Evolutionary conservation across 2,797 vertebrate species (phyloP).

Genomic region (Pipistrellus pygmaeus): DNA sequence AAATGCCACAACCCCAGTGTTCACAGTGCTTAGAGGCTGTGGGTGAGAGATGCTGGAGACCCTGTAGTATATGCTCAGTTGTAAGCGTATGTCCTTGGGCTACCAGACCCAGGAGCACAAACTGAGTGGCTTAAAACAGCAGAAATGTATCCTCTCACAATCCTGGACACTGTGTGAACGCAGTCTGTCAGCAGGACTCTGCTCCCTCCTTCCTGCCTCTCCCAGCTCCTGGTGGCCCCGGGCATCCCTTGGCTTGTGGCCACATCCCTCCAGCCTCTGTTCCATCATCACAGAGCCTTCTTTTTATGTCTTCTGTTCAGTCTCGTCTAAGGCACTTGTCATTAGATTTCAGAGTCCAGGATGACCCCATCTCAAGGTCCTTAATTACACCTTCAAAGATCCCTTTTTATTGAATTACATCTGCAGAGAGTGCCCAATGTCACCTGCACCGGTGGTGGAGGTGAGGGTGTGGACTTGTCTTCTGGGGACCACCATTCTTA

Average conservation of each 20-base stretch:
- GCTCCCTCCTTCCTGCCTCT: neutral
- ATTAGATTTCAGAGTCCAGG: neutral
- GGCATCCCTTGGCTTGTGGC: neutral
- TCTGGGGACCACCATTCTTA: neutral
- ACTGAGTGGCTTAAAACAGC: neutral
- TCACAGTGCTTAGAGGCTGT: neutral
- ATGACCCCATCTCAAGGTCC: neutral
- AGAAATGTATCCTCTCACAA: too few relatives aligned
- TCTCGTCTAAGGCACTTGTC: neutral
- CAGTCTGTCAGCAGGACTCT: too few relatives aligned
- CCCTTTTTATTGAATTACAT: neutral
- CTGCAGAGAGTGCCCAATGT: neutral
- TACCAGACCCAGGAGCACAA: neutral
- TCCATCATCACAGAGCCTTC: neutral
- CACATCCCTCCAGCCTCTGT: neutral
- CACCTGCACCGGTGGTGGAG: neutral
- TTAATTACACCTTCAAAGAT: neutral
- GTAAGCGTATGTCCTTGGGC: neutral
- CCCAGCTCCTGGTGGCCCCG: neutral
- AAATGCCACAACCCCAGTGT: accelerated
- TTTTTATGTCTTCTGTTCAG: neutral
- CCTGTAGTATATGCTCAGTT: accelerated
- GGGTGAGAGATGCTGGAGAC: neutral
- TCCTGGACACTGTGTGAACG: neutral
- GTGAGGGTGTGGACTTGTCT: neutral